A percentile compares a stretch with the other conserved stretches of the same genome.
These are phyloP conservation scores for Corythornis cristatus DNA, from an alignment of 2,113 vertebrate species.

Conservation along the genomic window DNA sequence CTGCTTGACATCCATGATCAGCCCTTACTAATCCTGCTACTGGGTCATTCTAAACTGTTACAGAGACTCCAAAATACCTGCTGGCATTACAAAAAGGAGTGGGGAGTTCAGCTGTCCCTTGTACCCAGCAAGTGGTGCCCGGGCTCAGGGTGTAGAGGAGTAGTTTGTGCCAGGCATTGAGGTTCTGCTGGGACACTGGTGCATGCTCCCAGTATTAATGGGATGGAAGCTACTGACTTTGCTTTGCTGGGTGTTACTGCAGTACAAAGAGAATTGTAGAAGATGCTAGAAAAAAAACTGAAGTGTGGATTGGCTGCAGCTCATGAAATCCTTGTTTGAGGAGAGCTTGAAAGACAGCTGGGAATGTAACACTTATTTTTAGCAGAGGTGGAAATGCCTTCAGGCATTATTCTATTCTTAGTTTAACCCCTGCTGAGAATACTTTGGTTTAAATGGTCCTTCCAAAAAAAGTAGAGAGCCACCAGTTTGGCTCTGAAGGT, in stretches of 20 bases:
- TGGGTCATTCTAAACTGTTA: background rate
- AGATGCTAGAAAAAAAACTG: background rate
- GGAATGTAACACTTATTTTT: slow-evolving; percentile 36
- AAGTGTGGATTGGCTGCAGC: background rate
- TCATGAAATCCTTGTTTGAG: background rate
- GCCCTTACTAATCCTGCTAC: background rate
- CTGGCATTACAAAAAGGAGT: background rate
- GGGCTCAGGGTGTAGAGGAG: background rate
- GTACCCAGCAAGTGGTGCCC: background rate
- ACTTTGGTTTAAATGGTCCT: background rate
- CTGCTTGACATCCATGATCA: background rate
- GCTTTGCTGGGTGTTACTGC: background rate
- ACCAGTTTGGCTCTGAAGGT: background rate
- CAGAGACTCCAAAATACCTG: background rate
- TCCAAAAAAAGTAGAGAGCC: background rate
- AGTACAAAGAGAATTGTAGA: background rate
- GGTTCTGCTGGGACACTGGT: background rate
- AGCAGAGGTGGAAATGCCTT: slow-evolving; percentile 42
- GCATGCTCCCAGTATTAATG: background rate
- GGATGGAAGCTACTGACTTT: background rate
- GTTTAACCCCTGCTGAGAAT: background rate
- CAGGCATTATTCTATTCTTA: slow-evolving; percentile 14
- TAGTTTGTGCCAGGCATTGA: background rate
- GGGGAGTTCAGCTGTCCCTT: background rate
- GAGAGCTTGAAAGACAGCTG: slow-evolving; percentile 16